These are phyloP conservation scores for Zosterops lateralis DNA, from an alignment of 2,113 vertebrate species.

Conservation along the genomic window DNA sequence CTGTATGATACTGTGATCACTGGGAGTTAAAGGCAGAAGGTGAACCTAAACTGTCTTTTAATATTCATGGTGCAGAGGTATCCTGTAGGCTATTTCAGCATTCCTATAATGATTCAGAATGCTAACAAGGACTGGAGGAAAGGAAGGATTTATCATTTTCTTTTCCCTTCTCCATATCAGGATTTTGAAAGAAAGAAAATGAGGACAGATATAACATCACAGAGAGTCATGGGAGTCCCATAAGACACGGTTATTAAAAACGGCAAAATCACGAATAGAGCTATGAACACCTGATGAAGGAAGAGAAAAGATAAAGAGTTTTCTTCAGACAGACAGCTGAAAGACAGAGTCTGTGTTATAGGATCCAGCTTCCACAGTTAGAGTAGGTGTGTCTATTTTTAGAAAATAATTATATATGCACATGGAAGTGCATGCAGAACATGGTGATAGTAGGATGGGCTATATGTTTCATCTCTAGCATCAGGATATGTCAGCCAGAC, in stretches of 20 bases:
- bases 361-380: neutral
- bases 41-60: neutral
- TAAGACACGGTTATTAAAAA: neutral
- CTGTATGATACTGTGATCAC: neutral
- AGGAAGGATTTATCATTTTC: neutral
- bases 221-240: neutral
- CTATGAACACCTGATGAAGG: neutral
- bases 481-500: neutral
- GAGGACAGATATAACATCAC: neutral
- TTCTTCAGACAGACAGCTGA: neutral
- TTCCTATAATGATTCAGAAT: neutral
- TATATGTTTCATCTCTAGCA: neutral
- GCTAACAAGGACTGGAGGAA: neutral
- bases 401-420: neutral
- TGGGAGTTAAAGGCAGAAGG: neutral
- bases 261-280: neutral
- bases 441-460: neutral
- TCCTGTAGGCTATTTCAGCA: slow-evolving; percentile 18
- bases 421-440: neutral
- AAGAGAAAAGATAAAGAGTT: neutral
- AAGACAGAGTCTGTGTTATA: neutral
- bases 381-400: neutral
- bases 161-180: neutral
- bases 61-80: neutral
- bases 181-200: slow-evolving; percentile 5